Percentiles rank a stretch among this genome's conserved stretches.
Conservation (phyloP, 2,113 vertebrate species). For the Coracopsis vasa region DNA sequence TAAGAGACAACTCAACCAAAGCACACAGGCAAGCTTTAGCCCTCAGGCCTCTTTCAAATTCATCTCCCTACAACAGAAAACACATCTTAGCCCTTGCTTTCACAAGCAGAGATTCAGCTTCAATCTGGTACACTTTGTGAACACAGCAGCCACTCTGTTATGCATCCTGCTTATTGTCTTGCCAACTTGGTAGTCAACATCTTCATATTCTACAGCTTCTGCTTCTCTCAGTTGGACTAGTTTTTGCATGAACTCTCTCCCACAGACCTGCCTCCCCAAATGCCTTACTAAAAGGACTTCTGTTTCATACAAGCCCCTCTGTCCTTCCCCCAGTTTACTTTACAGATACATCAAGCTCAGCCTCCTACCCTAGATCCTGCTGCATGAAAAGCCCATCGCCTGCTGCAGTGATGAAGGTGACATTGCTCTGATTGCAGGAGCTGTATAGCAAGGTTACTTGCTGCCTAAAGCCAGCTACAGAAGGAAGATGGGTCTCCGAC, state of each 20-base stretch:
- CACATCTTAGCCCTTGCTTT: not conserved
- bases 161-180: not conserved
- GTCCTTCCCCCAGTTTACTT: not conserved
- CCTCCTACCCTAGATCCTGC: not conserved
- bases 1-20: not conserved
- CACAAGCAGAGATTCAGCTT: not conserved
- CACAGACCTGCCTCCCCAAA: not conserved
- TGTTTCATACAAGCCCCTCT: not conserved
- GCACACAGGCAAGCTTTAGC: not conserved
- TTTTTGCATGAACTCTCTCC: not conserved
- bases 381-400: not conserved
- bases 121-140: not conserved
- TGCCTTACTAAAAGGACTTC: not conserved
- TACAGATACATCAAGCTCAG: not conserved
- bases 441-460: not conserved
- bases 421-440: not conserved
- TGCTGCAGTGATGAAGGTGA: constrained; percentile 36
- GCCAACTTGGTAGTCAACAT: not conserved
- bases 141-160: not conserved
- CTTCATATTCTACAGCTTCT: not conserved
- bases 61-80: not conserved
- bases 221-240: not conserved
- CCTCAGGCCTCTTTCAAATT: not conserved
- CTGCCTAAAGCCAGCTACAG: not conserved
- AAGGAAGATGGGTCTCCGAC: not conserved